Conservation (phyloP, 2,797 vertebrate genomes). For the Pelochelys cantorii region DNA sequence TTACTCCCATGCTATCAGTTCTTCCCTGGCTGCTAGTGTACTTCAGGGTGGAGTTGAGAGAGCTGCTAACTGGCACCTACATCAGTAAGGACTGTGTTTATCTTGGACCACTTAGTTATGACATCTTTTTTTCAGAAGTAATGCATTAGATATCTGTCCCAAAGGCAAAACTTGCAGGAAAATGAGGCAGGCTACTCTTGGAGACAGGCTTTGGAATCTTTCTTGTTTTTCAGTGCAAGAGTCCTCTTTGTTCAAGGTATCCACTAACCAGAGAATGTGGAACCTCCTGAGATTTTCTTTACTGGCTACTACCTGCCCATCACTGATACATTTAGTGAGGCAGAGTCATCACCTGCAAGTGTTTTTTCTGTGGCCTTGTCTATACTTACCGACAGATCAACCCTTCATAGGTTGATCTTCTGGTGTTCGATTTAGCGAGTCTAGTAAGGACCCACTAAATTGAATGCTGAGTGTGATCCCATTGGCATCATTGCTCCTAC, state of each 20-base stretch:
- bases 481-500: too few relatives aligned
- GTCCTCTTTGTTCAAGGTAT: neutral
- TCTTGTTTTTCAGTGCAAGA: neutral
- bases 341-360: neutral
- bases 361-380: too few relatives aligned
- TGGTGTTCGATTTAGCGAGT: too few relatives aligned
- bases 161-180: neutral
- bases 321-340: neutral
- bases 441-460: too few relatives aligned
- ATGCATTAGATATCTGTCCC: neutral
- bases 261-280: neutral
- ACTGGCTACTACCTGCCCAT: neutral
- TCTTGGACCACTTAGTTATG: neutral
- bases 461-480: too few relatives aligned
- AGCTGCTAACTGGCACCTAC: neutral
- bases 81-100: neutral
- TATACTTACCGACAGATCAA: too few relatives aligned
- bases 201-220: neutral
- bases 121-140: neutral
- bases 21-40: neutral
- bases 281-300: neutral
- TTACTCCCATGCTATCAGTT: rapidly evolving
- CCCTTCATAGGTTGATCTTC: too few relatives aligned
- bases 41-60: neutral
- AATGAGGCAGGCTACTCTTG: neutral